These are phyloP conservation scores for Amphimallon solstitiale DNA, from an alignment of 2,888 invertebrate genomes.

Conservation along the genomic window DNA sequence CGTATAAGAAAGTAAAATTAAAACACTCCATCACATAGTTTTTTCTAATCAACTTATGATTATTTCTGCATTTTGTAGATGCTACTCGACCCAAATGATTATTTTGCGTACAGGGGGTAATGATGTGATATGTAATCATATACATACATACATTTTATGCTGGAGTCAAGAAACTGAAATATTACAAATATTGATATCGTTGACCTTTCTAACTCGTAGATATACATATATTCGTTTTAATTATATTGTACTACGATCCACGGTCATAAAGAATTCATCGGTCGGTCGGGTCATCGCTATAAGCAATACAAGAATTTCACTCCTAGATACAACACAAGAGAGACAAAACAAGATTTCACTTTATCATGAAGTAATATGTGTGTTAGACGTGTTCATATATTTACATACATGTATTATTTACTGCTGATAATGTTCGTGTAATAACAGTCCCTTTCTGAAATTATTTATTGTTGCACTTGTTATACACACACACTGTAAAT, in stretches of 20 bases:
- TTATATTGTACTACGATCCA: constrained; percentile 42
- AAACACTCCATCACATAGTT: too few relatives aligned
- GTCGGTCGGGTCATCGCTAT: constrained; percentile 13
- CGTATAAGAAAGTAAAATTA: too few relatives aligned
- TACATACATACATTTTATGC: too few relatives aligned
- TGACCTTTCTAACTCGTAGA: constrained; percentile 45
- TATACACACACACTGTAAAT: constrained; percentile 7
- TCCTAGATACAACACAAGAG: neutral
- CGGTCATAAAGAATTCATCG: constrained; percentile 39
- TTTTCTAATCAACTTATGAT: too few relatives aligned
- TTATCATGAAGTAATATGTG: constrained; percentile 22
- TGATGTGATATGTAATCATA: neutral
- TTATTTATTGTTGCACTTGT: constrained; percentile 22
- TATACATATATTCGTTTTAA: constrained; percentile 38
- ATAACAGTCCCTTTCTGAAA: constrained; percentile 1
- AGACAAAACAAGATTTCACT: constrained; percentile 17
- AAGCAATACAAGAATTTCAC: constrained; percentile 8
- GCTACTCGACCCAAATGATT: too few relatives aligned
- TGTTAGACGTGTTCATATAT: constrained; percentile 1
- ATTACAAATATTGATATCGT: constrained; percentile 40
- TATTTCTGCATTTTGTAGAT: too few relatives aligned
- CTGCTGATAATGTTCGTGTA: constrained; percentile 1
- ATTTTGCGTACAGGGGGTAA: too few relatives aligned
- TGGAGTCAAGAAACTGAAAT: constrained; percentile 45
- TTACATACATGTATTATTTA: constrained; percentile 4